Base-by-base conservation (phyloP, 2,888 invertebrate species). In the Formica aserva region DNA sequence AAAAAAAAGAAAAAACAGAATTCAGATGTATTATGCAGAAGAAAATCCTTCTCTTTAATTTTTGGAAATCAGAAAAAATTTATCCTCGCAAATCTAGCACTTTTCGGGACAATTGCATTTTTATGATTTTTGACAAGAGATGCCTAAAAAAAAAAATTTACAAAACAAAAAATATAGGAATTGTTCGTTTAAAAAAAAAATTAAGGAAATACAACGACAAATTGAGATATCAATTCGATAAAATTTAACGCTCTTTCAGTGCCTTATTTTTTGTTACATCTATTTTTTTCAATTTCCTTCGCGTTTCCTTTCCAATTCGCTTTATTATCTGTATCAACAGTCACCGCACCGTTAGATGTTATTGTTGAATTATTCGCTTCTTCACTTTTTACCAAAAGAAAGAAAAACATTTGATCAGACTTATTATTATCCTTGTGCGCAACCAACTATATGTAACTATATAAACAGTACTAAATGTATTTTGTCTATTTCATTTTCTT, bases 261-360 rank as follows among this genome's bases (percentile, higher is more conserved):
- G 22, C 26, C 52, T 35, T n/a, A 52, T 65, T 76, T 38, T 18
- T 76, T 52, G 18, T 76, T 52, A 63, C 76, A 13, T 52, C 38
- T 52, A 65, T 65, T 76, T 76, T 76, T 52, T 76, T 65, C 48
- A 65, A 76, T 76, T 76, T 76, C 52, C 65, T 65, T 52, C 48
- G 26, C 26, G 65, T 52, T 76, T 76, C 48, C 65, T 65, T 76
- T 65, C 52, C 35, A 41, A 63, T 63, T 76, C 52, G 38, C 38
- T 65, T 35, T 76, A 65, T 76, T 76, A 76, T 76, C 76, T 65
- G 52, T 76, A 76, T 76, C 76, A 76, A 76, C 76, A 76, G 52
- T 65, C 52, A 60, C 26, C 11, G 22, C 22, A 48, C 35, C 48
- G 75, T 32, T 45, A 45, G 32, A 75, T 63, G 48, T 76, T 76